Conservation (phyloP, 2,113 vertebrate genomes). For the Uropsilus gracilis region DNA sequence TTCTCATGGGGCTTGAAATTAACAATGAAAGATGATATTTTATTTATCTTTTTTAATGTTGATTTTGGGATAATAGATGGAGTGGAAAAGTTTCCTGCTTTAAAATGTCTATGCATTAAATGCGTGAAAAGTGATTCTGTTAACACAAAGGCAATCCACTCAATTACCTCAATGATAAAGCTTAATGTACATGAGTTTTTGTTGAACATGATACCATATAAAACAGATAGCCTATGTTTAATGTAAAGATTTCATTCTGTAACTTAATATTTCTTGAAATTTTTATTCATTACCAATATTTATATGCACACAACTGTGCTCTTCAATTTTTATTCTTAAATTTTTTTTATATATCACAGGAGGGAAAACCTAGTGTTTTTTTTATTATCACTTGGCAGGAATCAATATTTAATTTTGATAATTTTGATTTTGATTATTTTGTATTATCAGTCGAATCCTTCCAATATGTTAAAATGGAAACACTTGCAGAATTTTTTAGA, state of each 20-base stretch:
- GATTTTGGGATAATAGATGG: background rate
- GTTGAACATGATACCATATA: background rate
- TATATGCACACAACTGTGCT: background rate
- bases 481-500: background rate
- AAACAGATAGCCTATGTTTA: background rate
- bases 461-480: background rate
- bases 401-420: background rate
- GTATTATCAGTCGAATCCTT: background rate
- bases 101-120: background rate
- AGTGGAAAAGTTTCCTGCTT: background rate
- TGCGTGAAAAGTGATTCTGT: background rate
- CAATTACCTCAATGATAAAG: background rate
- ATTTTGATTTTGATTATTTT: background rate
- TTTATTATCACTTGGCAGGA: constrained; percentile 2
- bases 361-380: background rate
- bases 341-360: background rate
- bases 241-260: background rate
- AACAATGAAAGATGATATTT: background rate
- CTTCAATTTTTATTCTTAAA: constrained; percentile 12
- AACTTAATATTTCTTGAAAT: constrained; percentile 1
- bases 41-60: background rate
- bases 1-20: background rate
- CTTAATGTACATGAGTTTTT: background rate
- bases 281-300: constrained; percentile 33
- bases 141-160: background rate